Conservation (phyloP, 2,797 vertebrate species). For the Eleutherodactylus coqui region DNA sequence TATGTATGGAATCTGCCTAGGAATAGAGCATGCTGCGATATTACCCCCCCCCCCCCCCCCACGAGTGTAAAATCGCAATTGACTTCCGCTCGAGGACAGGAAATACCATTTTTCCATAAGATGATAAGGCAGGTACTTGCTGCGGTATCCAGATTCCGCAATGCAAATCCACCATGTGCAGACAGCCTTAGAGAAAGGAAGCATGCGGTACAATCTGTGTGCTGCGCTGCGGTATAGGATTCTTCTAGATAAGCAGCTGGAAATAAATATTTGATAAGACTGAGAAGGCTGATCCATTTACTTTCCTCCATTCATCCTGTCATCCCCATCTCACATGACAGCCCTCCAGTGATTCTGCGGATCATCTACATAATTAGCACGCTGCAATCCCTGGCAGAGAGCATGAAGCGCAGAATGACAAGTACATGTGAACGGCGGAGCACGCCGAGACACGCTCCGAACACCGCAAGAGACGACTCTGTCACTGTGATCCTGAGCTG, state of each 20-base stretch:
- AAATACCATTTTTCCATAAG: too few species aligned
- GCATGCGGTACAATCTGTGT: not conserved
- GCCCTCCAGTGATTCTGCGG: not conserved
- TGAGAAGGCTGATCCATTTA: not conserved
- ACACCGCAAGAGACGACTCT: not conserved
- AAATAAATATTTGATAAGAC: not conserved
- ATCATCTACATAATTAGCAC: not conserved
- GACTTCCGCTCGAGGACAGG: too few species aligned
- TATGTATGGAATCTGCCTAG: too few species aligned
- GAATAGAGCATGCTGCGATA: too few species aligned
- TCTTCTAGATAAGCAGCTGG: not conserved
- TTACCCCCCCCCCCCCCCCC: too few species aligned
- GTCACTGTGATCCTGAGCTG: not conserved
- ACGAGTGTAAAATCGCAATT: too few species aligned
- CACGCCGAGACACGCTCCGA: not conserved
- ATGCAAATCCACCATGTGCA: too few species aligned
- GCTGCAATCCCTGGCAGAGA: not conserved
- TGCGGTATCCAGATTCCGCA: too few species aligned
- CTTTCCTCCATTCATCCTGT: not conserved
- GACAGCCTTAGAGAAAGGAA: not conserved
- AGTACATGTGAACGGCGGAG: not conserved
- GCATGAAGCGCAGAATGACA: not conserved
- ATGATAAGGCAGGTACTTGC: too few species aligned
- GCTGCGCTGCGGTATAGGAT: not conserved
- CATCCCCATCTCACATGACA: not conserved